Evolutionary conservation across 2,797 vertebrate genomes (phyloP), one percentile per base, ranked within the genome.

Genomic region (Etheostoma nigrum): DNA sequence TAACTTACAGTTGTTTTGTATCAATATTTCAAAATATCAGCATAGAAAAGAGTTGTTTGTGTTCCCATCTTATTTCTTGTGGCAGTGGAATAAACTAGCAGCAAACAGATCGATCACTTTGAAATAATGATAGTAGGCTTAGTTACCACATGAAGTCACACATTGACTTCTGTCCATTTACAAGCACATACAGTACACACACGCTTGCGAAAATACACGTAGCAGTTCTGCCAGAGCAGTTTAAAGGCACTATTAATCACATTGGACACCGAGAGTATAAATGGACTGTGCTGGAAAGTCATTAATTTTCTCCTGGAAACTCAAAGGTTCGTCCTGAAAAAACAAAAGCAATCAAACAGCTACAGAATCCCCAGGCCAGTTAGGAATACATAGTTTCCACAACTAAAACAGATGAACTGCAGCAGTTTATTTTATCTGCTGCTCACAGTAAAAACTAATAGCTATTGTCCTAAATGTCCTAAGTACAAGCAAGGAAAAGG

Each of bases 291-390:
- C 48, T 47, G 42, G 36, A 55, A 67, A 23, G 45, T 72, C 72
- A 58, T 79, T 78, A 48, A 30, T 45, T 36, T 60, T 80, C 42
- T 61, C 30, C 11, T 78, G 58, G 18, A 75, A 78, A 71, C 59
- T 25, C 23, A 45, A 59, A 45, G 4, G 21, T 11, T 59, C 0
- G 0, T 52, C 6, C 6, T 66, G 47, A 71, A 73, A 73, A 63
- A 58, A 18, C 0, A 18, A 40, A 53, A 59, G n/a, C n/a, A 78
- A 67, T 81, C 10, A 78, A 64, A 47, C 44, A 51, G 71, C 68
- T 52, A 48, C 53, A 23, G 15, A 13, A n/a, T 10, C 19, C 3
- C 42, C 11, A 49, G 48, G 18, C 64, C 45, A 60, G 16, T 58
- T 25, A 55, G 27, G 59, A 63, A 5, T 0, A 27, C 2, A 49